These are phyloP conservation scores for Panorpa germanica DNA, from an alignment of 2,888 invertebrate genomes.

Conservation along the genomic window DNA sequence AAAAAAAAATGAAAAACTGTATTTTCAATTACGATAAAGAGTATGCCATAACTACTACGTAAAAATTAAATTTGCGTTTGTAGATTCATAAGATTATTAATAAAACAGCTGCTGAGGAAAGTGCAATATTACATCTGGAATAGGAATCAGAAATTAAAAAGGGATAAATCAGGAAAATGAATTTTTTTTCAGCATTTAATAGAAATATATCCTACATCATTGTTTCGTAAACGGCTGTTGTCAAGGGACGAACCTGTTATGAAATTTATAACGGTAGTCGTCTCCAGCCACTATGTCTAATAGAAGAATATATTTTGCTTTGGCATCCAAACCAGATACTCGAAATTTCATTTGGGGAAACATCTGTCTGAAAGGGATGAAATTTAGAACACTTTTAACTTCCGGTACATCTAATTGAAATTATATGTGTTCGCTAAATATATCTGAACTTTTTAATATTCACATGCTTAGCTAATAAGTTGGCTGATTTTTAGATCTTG, in stretches of 20 bases:
- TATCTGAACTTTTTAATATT: too few species aligned
- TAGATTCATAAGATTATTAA: too few species aligned
- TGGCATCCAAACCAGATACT: conserved; percentile 93
- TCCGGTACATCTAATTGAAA: not conserved
- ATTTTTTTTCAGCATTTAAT: conserved; percentile 2
- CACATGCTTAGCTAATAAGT: too few species aligned
- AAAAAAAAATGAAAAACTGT: too few species aligned
- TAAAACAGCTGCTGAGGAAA: too few species aligned
- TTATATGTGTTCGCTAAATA: too few species aligned
- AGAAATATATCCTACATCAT: conserved; percentile 4
- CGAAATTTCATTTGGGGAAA: conserved; percentile 99
- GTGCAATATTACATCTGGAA: not conserved
- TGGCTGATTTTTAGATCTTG: too few species aligned
- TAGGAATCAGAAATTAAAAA: conserved; percentile 18
- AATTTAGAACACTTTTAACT: too few species aligned
- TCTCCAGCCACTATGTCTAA: conserved; percentile 98
- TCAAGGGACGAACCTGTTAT: conserved; percentile 56
- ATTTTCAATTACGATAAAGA: too few species aligned
- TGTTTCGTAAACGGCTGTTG: too few species aligned
- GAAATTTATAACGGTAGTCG: conserved; percentile 96
- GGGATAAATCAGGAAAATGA: conserved; percentile 12
- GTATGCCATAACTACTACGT: too few species aligned
- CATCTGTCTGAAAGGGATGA: conserved; percentile 74
- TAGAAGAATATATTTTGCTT: conserved; percentile 96
- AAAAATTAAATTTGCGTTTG: too few species aligned